Base-by-base conservation (phyloP, 2,797 vertebrate genomes). In the Mus caroli region DNA sequence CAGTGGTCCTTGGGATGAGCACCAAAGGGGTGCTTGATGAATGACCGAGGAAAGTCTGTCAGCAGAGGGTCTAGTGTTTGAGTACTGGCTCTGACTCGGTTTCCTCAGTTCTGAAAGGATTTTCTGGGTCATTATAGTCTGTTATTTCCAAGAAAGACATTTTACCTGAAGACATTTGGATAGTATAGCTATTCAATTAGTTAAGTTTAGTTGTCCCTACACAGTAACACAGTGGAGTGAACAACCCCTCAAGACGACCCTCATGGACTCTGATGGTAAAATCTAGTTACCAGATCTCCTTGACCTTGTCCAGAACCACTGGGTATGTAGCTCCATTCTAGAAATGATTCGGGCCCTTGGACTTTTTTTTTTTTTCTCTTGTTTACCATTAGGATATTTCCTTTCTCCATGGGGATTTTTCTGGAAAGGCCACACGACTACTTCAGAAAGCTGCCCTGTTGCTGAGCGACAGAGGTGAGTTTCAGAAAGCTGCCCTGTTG, bases 401-500 rank as follows among this genome's bases (percentile, higher is more conserved):
- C 93, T 75, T 96, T 96, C 98, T 97, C 67, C 37, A 54, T 26
- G 93, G 84, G 89, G 78, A 64, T 94, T 97, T 97, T 98, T 97
- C 97, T 82, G 10, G 78, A 97, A 93, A 94, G 95, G 3, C 1
- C 95, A 79, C 58, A 96, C 14, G 97, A 75, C 73, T 88, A 92
- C 96, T 93, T 54, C 75, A 73, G 95, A n/a, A 52, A 82, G 43
- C 85, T 24, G 69, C 92, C 86, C 71, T 78, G 28, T 78, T 96
- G 89, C 79, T 91, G 60, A 90, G 95, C 92, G 95, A 96, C 75
- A 94, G 71, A n/a, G 75, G 79, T 56, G 40, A n/a, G 83, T 62
- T 54, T 73, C 73, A n/a, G n/a, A n/a, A n/a, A n/a, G n/a, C 85
- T 24, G 69, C 92, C 86, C 71, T 78, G 28, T 78, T 96, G 89